These are phyloP conservation scores for Zonitis immaculata DNA, from an alignment of 2,888 invertebrate species.

Conservation along the genomic window DNA sequence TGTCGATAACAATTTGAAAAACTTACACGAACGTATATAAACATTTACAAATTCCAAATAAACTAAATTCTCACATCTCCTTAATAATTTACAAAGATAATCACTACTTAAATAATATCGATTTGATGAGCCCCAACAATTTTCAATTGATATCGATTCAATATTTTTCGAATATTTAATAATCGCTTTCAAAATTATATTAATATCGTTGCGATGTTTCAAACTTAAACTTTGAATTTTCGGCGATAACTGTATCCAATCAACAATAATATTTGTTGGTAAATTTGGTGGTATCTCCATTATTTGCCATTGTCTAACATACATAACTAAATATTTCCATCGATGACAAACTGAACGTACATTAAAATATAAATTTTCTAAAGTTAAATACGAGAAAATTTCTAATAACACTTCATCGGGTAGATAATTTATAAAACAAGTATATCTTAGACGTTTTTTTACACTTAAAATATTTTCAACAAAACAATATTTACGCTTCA, in stretches of 20 bases:
- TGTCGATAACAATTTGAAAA: constrained; percentile 12
- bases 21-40: constrained; percentile 13
- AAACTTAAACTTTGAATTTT: constrained; percentile 8
- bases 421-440: constrained; percentile 3
- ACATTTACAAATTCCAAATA: constrained; percentile 15
- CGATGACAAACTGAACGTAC: constrained; percentile 9
- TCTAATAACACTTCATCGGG: constrained; percentile 10
- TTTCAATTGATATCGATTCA: constrained; percentile 6
- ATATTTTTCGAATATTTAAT: constrained; percentile 3
- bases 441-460: constrained; percentile 8
- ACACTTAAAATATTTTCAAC: not conserved
- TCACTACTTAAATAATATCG: constrained; percentile 2
- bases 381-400: constrained; percentile 8
- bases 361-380: constrained; percentile 12
- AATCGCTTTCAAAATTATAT: constrained; percentile 4
- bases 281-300: not conserved
- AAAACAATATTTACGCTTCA: not conserved
- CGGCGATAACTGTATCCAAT: constrained; percentile 11
- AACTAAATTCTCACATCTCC: constrained; percentile 8
- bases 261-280: not conserved
- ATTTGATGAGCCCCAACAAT: constrained; percentile 13
- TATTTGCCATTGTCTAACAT: constrained; percentile 6
- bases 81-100: constrained; percentile 10
- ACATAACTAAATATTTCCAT: constrained; percentile 11
- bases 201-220: constrained; percentile 7